Evolutionary conservation across 2,888 invertebrate species (phyloP).

Genomic region (Zonitis immaculata): DNA sequence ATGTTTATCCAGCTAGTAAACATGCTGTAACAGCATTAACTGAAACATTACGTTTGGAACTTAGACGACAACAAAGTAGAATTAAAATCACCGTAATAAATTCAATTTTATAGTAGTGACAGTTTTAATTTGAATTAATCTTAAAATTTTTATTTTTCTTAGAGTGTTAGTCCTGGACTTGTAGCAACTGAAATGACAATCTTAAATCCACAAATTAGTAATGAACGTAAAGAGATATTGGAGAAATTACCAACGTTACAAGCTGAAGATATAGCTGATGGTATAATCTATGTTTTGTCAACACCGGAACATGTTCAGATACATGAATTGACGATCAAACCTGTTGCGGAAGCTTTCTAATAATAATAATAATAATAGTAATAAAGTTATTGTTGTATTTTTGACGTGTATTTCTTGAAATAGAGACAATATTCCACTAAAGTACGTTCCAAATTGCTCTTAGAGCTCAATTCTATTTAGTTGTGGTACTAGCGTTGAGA

Average conservation of each 20-base stretch:
- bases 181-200: constrained; percentile 6
- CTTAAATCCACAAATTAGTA: background rate
- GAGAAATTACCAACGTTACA: background rate
- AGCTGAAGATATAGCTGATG: constrained; percentile 9
- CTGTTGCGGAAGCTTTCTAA: constrained; percentile 2
- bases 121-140: background rate
- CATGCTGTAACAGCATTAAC: constrained; percentile 41
- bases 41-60: constrained; percentile 42
- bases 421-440: too few relatives aligned
- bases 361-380: too few relatives aligned
- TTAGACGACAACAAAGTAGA: constrained; percentile 33
- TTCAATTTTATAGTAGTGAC: background rate
- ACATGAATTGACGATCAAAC: constrained; percentile 4
- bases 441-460: too few relatives aligned
- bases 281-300: constrained; percentile 5
- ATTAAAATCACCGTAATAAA: constrained; percentile 41
- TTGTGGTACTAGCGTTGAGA: too few relatives aligned
- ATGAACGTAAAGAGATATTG: background rate
- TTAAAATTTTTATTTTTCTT: background rate
- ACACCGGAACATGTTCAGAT: constrained; percentile 9
- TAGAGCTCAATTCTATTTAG: too few relatives aligned
- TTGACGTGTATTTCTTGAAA: too few relatives aligned
- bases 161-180: constrained; percentile 10
- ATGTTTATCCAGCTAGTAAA: constrained; percentile 35
- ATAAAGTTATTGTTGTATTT: too few relatives aligned